phyloP scores from a whole-genome alignment of 2,888 invertebrate genomes.

The Drepana falcataria region DNA sequence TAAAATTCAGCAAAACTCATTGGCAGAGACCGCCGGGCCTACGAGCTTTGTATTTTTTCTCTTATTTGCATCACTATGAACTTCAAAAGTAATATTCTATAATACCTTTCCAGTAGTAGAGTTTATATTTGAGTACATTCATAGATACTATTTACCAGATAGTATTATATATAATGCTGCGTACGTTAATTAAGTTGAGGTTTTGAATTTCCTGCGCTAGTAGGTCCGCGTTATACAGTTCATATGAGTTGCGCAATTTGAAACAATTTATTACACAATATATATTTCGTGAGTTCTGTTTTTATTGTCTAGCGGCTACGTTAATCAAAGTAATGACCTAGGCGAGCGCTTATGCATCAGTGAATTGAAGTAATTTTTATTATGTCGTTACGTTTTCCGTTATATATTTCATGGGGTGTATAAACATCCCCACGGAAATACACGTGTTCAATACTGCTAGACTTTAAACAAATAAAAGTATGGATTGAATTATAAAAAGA shows the following conservation, averaged over 20 bases:
- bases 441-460: too few relatives aligned
- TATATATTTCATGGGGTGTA: too few relatives aligned
- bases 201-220: conserved; percentile 33
- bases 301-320: not conserved
- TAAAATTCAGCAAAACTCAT: too few relatives aligned
- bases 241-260: not conserved
- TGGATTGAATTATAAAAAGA: too few relatives aligned
- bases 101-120: conserved; percentile 18
- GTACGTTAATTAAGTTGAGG: conserved; percentile 42
- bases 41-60: too few relatives aligned
- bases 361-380: not conserved
- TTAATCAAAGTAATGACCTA: not conserved
- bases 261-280: not conserved
- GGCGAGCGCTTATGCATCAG: not conserved
- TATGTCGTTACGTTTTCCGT: not conserved
- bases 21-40: too few relatives aligned
- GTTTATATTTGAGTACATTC: conserved; percentile 13
- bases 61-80: too few relatives aligned
- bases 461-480: too few relatives aligned
- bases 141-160: conserved; percentile 30
- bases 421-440: too few relatives aligned
- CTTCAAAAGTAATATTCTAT: too few relatives aligned
- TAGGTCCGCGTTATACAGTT: not conserved
- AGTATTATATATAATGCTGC: conserved; percentile 33
- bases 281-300: not conserved